phyloP scores from a whole-genome alignment of 2,113 vertebrate genomes.

The Monarcha castaneiventris region DNA sequence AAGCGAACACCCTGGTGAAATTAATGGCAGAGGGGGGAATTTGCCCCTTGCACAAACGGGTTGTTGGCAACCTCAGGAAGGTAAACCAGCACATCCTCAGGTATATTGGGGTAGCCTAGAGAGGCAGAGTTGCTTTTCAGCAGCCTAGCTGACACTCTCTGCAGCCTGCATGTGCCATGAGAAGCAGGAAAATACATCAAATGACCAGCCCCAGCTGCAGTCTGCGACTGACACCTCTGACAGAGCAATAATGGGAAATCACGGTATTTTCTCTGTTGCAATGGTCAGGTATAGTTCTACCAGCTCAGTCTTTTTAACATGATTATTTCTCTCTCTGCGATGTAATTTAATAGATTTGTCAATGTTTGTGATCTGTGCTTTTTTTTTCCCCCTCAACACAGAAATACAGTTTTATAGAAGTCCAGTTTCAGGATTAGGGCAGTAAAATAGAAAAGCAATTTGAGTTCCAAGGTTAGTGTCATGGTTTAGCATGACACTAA shows the following conservation, averaged over 20 bases:
- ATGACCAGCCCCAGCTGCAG: background rate
- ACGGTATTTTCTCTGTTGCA: background rate
- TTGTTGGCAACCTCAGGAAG: background rate
- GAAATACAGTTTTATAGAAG: background rate
- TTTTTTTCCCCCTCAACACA: no score
- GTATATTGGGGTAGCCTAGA: background rate
- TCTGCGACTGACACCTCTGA: background rate
- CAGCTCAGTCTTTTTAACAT: background rate
- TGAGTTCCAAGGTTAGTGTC: background rate
- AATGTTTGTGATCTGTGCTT: background rate
- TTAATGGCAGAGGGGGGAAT: background rate
- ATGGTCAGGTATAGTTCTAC: background rate
- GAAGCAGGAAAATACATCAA: conserved; percentile 10
- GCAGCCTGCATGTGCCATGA: background rate
- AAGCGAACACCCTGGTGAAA: background rate
- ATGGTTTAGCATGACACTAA: no score
- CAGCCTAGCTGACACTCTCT: background rate
- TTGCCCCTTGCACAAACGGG: background rate
- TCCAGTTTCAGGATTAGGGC: background rate
- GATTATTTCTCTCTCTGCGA: background rate
- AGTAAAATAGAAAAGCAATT: background rate
- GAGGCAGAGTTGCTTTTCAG: background rate
- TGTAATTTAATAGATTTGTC: conserved; percentile 7
- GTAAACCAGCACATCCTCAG: background rate
- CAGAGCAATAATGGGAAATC: background rate